Conservation (phyloP, 1,140 invertebrate genomes). For the Onthophagus taurus region DNA sequence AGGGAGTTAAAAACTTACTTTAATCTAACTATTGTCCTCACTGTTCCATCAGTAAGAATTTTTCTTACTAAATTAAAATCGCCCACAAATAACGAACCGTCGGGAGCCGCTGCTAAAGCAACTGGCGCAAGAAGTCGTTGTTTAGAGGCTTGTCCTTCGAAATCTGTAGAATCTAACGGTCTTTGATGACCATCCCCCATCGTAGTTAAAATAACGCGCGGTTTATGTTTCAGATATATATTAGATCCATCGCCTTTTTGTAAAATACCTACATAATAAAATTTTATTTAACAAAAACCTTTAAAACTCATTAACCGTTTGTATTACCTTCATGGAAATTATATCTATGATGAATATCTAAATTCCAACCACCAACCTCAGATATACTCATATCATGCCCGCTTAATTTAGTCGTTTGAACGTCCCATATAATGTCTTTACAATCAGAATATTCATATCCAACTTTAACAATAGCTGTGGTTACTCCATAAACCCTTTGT, state of each 20-base stretch:
- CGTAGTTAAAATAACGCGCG: conserved; percentile 80
- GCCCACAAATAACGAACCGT: conserved; percentile 91
- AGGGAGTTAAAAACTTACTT: conserved; percentile 56
- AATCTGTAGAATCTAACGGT: conserved; percentile 70
- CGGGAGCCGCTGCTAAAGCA: conserved; percentile 78
- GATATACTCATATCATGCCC: conserved; percentile 95
- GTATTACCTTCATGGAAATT: conserved; percentile 88
- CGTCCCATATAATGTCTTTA: conserved; percentile 89
- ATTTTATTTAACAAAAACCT: conserved; percentile 5
- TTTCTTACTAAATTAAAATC: conserved; percentile 92
- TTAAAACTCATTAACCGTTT: conserved; percentile 5
- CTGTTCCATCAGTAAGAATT: conserved; percentile 78
- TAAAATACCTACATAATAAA: conserved; percentile 61
- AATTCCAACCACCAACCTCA: conserved; percentile 92
- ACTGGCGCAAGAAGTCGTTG: conserved; percentile 84
- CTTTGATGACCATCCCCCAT: conserved; percentile 89
- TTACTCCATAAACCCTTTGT: conserved; percentile 86
- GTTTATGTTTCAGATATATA: conserved; percentile 90
- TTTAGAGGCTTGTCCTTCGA: conserved; percentile 71
- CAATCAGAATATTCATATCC: conserved; percentile 94
- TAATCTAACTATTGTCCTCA: conserved; percentile 77
- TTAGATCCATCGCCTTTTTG: conserved; percentile 97
- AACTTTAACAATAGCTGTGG: conserved; percentile 86
- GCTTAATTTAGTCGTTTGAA: conserved; percentile 86
- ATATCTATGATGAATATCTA: conserved; percentile 94